A percentile compares a stretch with the other conserved stretches of the same genome.
Evolutionary conservation across 2,797 vertebrate species (phyloP).

Genomic region (Crenichthys baileyi): DNA sequence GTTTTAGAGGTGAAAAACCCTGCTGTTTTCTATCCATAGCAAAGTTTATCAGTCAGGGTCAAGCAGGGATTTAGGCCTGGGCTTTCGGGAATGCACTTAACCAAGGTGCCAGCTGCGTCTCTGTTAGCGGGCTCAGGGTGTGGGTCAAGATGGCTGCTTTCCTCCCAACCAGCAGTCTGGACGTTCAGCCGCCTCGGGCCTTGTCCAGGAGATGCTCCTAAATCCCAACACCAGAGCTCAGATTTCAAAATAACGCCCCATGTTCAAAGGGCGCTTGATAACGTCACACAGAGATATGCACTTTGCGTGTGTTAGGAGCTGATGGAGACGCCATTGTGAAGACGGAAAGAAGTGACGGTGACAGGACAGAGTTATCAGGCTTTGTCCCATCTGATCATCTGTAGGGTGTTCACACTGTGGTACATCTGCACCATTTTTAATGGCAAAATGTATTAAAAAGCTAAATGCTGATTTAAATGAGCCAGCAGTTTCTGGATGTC

Average conservation of each 20-base stretch:
- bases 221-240: constrained; percentile 26
- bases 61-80: constrained; percentile 77
- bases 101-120: constrained; percentile 73
- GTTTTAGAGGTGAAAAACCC: constrained; percentile 52
- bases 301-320: constrained; percentile 34
- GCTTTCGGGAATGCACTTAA: constrained; percentile 83
- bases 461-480: neutral
- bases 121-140: constrained; percentile 74
- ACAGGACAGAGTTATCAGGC: constrained; percentile 8
- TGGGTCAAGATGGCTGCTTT: constrained; percentile 63
- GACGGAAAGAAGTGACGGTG: constrained; percentile 22
- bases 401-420: neutral
- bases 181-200: constrained; percentile 52
- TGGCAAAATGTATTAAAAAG: neutral
- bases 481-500: neutral
- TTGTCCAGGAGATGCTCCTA: constrained; percentile 45
- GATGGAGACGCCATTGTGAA: constrained; percentile 32
- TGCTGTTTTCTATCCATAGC: constrained; percentile 72
- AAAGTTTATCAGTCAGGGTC: constrained; percentile 82
- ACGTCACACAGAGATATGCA: constrained; percentile 21
- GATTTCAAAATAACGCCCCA: constrained; percentile 60
- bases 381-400: neutral
- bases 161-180: constrained; percentile 56
- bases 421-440: neutral
- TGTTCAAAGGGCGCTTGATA: constrained; percentile 57